These are phyloP conservation scores for Urosaurus nigricauda DNA, from an alignment of 2,797 vertebrate genomes.

Conservation along the genomic window DNA sequence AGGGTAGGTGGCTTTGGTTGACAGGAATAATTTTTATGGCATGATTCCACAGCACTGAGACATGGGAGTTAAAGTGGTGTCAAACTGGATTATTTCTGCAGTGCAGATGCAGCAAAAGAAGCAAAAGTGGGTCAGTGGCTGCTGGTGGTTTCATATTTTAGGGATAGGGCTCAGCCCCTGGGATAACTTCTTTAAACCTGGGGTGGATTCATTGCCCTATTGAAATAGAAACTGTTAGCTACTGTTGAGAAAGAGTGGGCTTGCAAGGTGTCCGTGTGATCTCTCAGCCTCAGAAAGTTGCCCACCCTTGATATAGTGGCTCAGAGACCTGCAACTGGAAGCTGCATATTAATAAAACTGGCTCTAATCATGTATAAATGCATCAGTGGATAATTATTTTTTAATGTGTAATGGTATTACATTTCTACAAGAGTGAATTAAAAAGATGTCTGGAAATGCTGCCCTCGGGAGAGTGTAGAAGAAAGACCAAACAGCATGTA, in stretches of 20 bases:
- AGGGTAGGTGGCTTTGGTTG: not conserved
- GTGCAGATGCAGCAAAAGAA: not conserved
- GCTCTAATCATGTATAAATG: not conserved
- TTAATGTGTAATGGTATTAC: not conserved
- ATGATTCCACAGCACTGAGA: not conserved
- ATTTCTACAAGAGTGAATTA: not conserved
- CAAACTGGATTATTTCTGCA: no score
- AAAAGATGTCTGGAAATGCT: not conserved
- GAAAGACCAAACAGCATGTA: conserved; percentile 2
- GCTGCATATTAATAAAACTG: not conserved
- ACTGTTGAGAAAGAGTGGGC: not conserved
- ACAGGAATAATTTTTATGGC: not conserved
- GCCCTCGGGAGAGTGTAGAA: not conserved
- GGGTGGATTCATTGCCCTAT: no score
- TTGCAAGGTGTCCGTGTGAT: no score
- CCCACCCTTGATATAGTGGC: not conserved
- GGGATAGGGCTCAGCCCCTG: no score
- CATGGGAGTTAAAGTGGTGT: no score
- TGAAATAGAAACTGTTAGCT: not conserved
- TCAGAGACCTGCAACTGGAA: not conserved
- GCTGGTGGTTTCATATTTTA: not conserved
- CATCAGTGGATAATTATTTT: not conserved
- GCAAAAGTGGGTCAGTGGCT: not conserved
- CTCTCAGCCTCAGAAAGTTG: not conserved
- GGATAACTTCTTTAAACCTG: no score